Evolutionary conservation across 2,888 invertebrate genomes (phyloP), one percentile per base, ranked within the genome.

Genomic region (Eristalis tenax): DNA sequence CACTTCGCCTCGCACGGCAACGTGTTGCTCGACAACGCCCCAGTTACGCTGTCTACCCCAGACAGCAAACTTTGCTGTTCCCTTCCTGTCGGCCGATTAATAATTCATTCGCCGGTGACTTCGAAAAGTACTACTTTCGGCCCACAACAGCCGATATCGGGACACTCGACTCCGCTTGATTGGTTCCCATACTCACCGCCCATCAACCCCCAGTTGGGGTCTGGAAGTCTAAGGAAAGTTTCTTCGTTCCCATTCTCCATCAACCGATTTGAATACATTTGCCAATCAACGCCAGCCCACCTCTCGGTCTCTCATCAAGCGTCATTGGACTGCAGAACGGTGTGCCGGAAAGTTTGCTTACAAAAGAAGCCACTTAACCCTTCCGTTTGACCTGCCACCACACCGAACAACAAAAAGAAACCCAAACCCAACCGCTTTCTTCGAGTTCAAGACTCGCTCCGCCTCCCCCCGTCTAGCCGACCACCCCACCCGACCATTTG

Each of bases 341-440:
- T n/a, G 22, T n/a, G 40, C 11, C 63, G 70, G 11, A 63, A 76
- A 76, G 28, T 66, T 63, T 84, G 59, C 69, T 74, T 78, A 83
- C 83, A 78, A 78, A 83, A 78, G 69, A 83, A 78, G 50, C 83
- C 83, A 83, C 78, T 83, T 78, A 78, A 83, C 83, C 83, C 78
- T 78, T 83, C 64, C 83, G 73, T 69, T 78, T 83, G 83, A 78
- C 74, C 78, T 61, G 26, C 35, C 64, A 23, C 28, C 23, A 59
- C 57, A 43, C 69, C 74, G 57, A 64, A 69, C 43, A 64, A 50
- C 68, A 71, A 57, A 50, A 74, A 66, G 64, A 74, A 74, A 64
- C 66, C 61, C 43, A n/a, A 71, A 74, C 64, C 43, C 23, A 71
- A 78, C 64, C 66, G 74, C 63, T 81, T 81, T 68, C 83, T 73